phyloP scores from a whole-genome alignment of 2,888 invertebrate species.

The Hyposoter didymator region DNA sequence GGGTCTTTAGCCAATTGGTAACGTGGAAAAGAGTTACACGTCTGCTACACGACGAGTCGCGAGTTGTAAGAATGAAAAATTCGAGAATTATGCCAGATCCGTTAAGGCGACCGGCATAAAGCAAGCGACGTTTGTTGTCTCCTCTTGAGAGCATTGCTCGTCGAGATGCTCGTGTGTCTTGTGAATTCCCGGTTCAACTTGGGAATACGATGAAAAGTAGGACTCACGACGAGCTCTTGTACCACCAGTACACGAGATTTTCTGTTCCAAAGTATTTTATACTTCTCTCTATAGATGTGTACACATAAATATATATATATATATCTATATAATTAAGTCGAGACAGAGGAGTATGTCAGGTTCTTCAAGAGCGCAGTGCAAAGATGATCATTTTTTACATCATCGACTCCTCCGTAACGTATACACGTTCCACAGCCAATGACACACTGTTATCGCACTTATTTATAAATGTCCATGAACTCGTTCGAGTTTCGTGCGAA shows the following conservation, averaged over 20 bases:
- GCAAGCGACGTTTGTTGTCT: constrained; percentile 33
- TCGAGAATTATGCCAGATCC: constrained; percentile 54
- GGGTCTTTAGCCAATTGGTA: not conserved
- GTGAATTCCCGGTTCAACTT: constrained; percentile 53
- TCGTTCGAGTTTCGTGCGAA: not conserved
- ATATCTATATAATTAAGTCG: constrained; percentile 7
- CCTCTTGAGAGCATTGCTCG: constrained; percentile 35
- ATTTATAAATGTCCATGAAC: constrained; percentile 6
- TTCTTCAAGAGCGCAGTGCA: constrained; percentile 38
- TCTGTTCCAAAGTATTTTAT: constrained; percentile 19
- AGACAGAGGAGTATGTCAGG: constrained; percentile 27
- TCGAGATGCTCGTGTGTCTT: constrained; percentile 25
- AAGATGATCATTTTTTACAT: constrained; percentile 30
- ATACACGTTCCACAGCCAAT: constrained; percentile 54
- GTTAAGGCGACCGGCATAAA: constrained; percentile 38
- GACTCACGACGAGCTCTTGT: constrained; percentile 48
- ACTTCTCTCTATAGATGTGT: not conserved
- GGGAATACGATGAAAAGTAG: constrained; percentile 56
- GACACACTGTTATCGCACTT: constrained; percentile 38
- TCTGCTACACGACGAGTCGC: not conserved
- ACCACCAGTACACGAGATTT: constrained; percentile 43
- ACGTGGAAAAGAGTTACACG: constrained; percentile 5
- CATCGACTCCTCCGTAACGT: constrained; percentile 29
- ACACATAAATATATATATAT: constrained; percentile 12
- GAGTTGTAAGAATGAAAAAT: constrained; percentile 30